Evolutionary conservation across 2,797 vertebrate species (phyloP), one percentile per base, ranked within the genome.

Genomic region (Crax fasciolata): DNA sequence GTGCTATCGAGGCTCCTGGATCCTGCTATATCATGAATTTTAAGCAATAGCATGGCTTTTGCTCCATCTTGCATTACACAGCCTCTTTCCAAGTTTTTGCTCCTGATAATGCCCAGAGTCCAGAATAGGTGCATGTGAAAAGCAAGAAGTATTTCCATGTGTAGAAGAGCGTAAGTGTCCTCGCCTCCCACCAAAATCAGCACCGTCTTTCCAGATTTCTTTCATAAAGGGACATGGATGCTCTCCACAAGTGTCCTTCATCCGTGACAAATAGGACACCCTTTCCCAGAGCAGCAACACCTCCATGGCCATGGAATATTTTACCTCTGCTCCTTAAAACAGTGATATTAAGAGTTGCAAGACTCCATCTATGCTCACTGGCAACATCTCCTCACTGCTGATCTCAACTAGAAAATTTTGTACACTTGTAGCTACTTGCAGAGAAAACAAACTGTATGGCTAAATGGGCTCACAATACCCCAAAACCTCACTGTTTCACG

Each of bases 401-500:
- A 89, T 46, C 12, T 44, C 62, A 27, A 43, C 8, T 66, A 70
- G 25, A 41, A 74, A 83, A 67, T 32, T 38, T 17, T 35, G 10
- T 55, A 49, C 32, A 15, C 2, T 5, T 23, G 19, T 67, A 57
- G 49, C 13, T 59, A 10, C 49, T 77, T 49, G 57, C 13, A 11
- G 32, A 68, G 23, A 57, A 95, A 80, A 90, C 51, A n/a, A 1
- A 46, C 20, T 11, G 18, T 35, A 28, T 66, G 43, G 12, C 39
- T 32, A 57, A 84, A 74, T 43, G 35, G 52, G 5, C 5, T 90
- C 27, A 25, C 19, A 51, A 5, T 14, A 41, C 10, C n/a, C 2
- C 0, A 24, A 25, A 44, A 70, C 6, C n/a, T 66, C 1, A 0
- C 7, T 49, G 19, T 54, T 84, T 49, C 49, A 59, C 5, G 55